Base-by-base conservation (phyloP, 2,113 vertebrate species). In the Mystacornis crossleyi region DNA sequence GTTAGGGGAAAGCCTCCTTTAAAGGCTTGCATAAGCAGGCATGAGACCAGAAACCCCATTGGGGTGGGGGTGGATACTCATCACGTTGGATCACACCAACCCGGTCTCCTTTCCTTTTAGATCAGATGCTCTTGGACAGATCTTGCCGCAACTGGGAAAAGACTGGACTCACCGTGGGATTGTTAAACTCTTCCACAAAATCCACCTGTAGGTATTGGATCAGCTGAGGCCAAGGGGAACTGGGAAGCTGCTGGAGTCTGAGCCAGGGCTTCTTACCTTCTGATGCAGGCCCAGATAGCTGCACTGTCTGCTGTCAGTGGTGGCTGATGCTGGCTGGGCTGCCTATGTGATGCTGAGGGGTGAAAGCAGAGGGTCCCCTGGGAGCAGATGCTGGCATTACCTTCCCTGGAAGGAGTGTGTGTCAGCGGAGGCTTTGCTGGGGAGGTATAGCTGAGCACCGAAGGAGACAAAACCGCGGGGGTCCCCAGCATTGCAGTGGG, bases 131-230 rank as follows among this genome's bases (percentile, higher is more conserved):
- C 98, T 99, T 79, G 99, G 99, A 33, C 99, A 99, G 19, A 99
- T 99, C 90, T 97, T 99, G 62, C 99, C 99, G 1, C 99, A 99
- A 40, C 97, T 99, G 96, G 99, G 99, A 43, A 99, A 99, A 97
- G 99, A 99, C 94, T 99, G 99, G 99, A 99, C 99, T 34, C 99
- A 99, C 54, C 98, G 97, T 50, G 99, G 99, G 85, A 99, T 99
- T 33, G 98, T 98, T 40, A 99, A 98, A 50, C 99, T 99, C 71
- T 99, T 99, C 97, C 99, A 99, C 97, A 99, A 99, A 97, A 99
- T 99, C 93, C 99, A 99, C 90, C 72, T 99, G 99, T 99, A 98
- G 92, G 98, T 97, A 60, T 40, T 36, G 6, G 47, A 23, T 48
- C 18, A 47, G 33, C 29, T 67, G 78, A 86, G 58, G 31, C n/a